Evolutionary conservation across 2,797 vertebrate species (phyloP).

Genomic region (Oreochromis mossambicus): DNA sequence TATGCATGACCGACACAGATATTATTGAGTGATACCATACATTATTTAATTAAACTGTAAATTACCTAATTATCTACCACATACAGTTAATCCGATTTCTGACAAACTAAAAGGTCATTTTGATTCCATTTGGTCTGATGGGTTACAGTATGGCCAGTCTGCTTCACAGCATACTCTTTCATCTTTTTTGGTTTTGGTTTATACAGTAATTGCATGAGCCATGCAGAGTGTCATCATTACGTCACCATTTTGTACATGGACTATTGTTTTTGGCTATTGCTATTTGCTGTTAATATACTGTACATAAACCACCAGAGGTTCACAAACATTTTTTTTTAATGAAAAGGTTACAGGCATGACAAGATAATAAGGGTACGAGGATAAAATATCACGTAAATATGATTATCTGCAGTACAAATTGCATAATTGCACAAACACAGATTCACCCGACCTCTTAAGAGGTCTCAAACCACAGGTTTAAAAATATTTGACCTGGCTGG

Average conservation of each 20-base stretch:
- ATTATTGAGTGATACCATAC: neutral
- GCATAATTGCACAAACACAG: slow-evolving; percentile 4
- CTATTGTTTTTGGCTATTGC: neutral
- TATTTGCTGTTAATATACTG: neutral
- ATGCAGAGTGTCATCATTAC: neutral
- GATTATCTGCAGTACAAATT: slow-evolving; percentile 1
- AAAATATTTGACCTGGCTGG: neutral
- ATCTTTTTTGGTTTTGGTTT: neutral
- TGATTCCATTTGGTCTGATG: neutral
- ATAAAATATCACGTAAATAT: neutral
- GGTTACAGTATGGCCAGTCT: neutral
- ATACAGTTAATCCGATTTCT: neutral
- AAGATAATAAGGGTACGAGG: neutral
- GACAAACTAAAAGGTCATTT: neutral
- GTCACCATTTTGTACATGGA: neutral
- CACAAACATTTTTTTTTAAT: neutral
- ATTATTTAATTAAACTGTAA: neutral
- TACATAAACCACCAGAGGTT: neutral
- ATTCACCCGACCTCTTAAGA: neutral
- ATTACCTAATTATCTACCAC: neutral
- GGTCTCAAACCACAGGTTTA: neutral
- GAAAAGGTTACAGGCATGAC: neutral
- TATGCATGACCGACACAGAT: neutral
- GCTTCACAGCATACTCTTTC: neutral
- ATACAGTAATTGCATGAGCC: neutral